These are phyloP conservation scores for Polyommatus iphigenia DNA, from an alignment of 2,888 invertebrate genomes.

Conservation along the genomic window DNA sequence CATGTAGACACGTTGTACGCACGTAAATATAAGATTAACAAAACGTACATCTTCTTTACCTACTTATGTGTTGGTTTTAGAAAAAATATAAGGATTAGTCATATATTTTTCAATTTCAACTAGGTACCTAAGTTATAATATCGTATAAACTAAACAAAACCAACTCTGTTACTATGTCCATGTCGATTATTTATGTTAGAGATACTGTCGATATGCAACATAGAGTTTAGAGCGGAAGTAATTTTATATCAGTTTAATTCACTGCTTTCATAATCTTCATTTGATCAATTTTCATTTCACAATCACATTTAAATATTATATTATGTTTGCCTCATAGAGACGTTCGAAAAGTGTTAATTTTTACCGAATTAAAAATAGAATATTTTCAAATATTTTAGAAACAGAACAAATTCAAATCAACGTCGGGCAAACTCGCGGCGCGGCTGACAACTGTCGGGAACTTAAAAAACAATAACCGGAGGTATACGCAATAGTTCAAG, in stretches of 20 bases:
- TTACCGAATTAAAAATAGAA: no score
- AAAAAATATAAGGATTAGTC: neutral
- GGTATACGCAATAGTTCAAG: slow-evolving; percentile 19
- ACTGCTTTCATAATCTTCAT: neutral
- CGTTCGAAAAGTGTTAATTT: no score
- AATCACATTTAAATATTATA: neutral
- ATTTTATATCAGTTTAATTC: neutral
- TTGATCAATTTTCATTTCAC: neutral
- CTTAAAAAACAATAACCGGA: slow-evolving; percentile 25
- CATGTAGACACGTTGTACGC: no score
- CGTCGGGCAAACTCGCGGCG: slow-evolving; percentile 21
- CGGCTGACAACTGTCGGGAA: slow-evolving; percentile 20
- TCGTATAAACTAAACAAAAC: neutral
- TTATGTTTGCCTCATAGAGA: no score
- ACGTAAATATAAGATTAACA: no score
- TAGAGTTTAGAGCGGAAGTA: neutral
- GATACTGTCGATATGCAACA: neutral
- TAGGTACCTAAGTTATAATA: no score
- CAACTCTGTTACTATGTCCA: neutral
- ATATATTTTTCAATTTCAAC: no score
- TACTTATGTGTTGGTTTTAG: neutral
- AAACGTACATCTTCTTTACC: no score
- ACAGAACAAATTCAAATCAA: neutral
- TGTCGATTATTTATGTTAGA: neutral
- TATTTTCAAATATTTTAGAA: neutral